Percentiles rank a stretch among this genome's conserved stretches.
Evolutionary conservation across 2,113 vertebrate species (phyloP).

Genomic region (Odocoileus virginianus): DNA sequence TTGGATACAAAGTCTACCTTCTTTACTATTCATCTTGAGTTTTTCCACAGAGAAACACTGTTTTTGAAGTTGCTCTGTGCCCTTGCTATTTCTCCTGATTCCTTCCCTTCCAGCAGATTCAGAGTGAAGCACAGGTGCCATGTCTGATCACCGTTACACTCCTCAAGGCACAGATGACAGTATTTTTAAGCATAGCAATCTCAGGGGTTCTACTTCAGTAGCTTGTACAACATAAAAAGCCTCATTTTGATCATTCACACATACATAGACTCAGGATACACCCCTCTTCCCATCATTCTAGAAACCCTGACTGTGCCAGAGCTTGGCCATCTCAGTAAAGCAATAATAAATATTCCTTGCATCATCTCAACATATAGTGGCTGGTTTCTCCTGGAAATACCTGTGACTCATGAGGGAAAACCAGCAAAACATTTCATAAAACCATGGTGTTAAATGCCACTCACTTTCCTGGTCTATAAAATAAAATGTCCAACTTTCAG

Average conservation of each 20-base stretch:
- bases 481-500: neutral
- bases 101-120: neutral
- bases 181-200: neutral
- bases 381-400: neutral
- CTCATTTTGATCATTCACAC: neutral
- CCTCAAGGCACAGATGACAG: neutral
- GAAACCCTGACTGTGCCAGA: neutral
- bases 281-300: neutral
- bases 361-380: neutral
- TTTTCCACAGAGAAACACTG: neutral
- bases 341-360: neutral
- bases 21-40: neutral
- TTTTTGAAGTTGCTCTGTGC: conserved; percentile 1
- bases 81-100: neutral
- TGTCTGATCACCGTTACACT: neutral
- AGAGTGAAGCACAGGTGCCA: neutral
- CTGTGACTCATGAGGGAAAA: neutral
- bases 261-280: neutral
- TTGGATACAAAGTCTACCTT: neutral
- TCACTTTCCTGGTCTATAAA: neutral
- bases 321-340: neutral
- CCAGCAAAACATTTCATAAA: neutral
- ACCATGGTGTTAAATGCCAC: neutral
- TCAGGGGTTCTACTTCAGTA: neutral
- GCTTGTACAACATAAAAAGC: neutral